Base-by-base conservation (phyloP, 2,113 vertebrate species). In the Lonchura striata region DNA sequence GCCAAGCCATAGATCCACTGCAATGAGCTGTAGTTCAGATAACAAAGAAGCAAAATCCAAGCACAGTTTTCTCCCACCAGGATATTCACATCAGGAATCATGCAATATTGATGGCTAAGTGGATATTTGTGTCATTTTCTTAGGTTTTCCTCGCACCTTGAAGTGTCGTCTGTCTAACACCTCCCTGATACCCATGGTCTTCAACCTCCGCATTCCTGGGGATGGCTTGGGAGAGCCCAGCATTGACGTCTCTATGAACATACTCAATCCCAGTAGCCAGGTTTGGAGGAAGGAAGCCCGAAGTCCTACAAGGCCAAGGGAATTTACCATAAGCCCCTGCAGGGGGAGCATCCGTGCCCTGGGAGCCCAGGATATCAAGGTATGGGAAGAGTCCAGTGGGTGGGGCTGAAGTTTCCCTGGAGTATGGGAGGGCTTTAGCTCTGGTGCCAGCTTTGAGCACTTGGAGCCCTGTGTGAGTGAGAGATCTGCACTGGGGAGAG, bases 71-170 rank as follows among this genome's bases (percentile, higher is more conserved):
- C 30, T 49, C 18, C 2, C 41, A 25, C 30, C 18, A 33, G 64
- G 47, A 37, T 37, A 17, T 19, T 64, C 30, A 5, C 30, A 5
- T 9, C 14, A 56, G 60, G 7, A 80, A 46, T 44, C 16, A 3
- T 0, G 4, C 42, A 24, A 20, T 24, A 41, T 24, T 46, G 31
- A 37, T 59, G 60, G 63, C 54, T 92, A 11, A 75, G 49, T 50
- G 68, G 33, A 2, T 25, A 3, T 66, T 85, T 92, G 14, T 83
- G 49, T 23, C 20, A 1, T 78, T 96, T 74, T 71, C 81, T 22
- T 61, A 99, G 99, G 99, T 57, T 99, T 99, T 93, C 98, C 98
- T 75, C 57, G 12, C 35, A 98, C 97, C 13, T 64, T 98, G 66
- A 95, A 81, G 2, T 99, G 98, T 69, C 95, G 96, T 47, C 98